phyloP scores from a whole-genome alignment of 2,113 vertebrate genomes.

The Apistogramma diplotaenia region DNA sequence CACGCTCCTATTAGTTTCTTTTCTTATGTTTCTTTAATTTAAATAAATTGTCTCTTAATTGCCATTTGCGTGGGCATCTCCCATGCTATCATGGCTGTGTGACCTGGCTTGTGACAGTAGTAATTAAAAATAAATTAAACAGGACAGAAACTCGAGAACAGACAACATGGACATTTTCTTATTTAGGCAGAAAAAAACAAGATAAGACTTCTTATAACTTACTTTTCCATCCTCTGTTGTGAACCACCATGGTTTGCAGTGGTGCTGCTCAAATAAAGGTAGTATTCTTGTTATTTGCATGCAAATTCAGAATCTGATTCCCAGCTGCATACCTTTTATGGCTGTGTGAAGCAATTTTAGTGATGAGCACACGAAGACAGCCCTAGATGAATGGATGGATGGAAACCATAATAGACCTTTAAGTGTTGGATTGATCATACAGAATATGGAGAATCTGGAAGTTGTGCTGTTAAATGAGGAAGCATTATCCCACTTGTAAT shows the following conservation, averaged over 20 bases:
- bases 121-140: neutral
- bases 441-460: conserved; percentile 15
- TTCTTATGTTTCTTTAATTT: neutral
- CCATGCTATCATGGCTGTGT: neutral
- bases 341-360: neutral
- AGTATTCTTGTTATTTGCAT: neutral
- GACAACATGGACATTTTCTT: neutral
- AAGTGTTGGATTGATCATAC: neutral
- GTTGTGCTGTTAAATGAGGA: conserved; percentile 10
- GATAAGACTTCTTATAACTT: neutral
- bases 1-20: neutral
- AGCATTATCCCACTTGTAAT: conserved; percentile 27
- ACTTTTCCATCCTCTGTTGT: neutral
- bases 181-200: neutral
- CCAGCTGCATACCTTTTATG: neutral
- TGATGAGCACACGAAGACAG: neutral
- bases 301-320: neutral
- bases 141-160: neutral
- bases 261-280: neutral
- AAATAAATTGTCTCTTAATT: neutral
- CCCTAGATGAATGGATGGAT: conserved; percentile 1
- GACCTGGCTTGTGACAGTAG: neutral
- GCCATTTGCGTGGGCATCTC: neutral
- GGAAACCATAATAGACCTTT: neutral
- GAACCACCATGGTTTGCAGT: neutral